Conservation (phyloP, 1,140 invertebrate genomes). For the Cotesia vestalis region DNA sequence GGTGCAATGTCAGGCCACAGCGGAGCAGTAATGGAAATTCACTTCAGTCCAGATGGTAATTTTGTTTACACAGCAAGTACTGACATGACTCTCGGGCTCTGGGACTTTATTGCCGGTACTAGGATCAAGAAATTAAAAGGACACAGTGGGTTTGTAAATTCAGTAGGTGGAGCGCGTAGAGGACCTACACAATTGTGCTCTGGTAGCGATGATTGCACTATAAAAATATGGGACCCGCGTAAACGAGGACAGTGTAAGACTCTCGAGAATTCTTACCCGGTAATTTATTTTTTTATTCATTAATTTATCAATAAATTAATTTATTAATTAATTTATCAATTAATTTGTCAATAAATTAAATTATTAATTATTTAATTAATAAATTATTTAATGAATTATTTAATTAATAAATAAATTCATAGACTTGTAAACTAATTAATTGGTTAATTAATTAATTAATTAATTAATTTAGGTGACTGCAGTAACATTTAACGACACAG, state of each 20-base stretch:
- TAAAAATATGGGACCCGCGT: constrained; percentile 90
- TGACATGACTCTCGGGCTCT: constrained; percentile 93
- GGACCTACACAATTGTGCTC: constrained; percentile 91
- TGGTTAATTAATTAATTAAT: neutral
- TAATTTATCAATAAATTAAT: neutral
- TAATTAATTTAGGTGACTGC: constrained; percentile 74
- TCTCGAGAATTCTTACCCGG: constrained; percentile 83
- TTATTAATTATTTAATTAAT: constrained; percentile 35
- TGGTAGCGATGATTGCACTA: constrained; percentile 94
- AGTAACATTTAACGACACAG: constrained; percentile 94
- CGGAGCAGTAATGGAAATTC: constrained; percentile 95
- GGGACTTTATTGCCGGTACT: constrained; percentile 90
- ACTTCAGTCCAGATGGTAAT: constrained; percentile 94
- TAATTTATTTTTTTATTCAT: constrained; percentile 34
- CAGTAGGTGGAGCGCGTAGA: constrained; percentile 78
- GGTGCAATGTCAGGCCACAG: constrained; percentile 92
- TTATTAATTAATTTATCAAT: neutral
- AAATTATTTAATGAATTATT: neutral
- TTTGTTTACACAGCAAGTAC: constrained; percentile 92
- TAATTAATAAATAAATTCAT: neutral
- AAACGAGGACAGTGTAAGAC: constrained; percentile 81
- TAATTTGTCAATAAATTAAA: neutral
- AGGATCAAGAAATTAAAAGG: constrained; percentile 93
- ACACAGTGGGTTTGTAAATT: constrained; percentile 90
- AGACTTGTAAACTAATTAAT: neutral